Evolutionary conservation across 2,797 vertebrate species (phyloP).

Genomic region (Aphelocoma californica): DNA sequence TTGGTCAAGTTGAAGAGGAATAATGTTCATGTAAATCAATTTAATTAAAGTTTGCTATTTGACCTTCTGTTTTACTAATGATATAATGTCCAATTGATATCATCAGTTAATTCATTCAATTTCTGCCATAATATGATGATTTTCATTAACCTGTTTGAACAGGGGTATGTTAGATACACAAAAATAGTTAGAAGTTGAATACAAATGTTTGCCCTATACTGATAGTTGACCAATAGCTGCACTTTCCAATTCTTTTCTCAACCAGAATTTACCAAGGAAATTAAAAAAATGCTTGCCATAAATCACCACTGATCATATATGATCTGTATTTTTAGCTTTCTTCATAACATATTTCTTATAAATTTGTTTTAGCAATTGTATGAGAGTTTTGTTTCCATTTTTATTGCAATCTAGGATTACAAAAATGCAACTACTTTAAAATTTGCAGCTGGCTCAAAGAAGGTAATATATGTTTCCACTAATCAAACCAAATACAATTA

Average conservation of each 20-base stretch:
- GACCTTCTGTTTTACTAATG: not conserved
- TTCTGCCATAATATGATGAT: not conserved
- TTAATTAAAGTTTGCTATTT: not conserved
- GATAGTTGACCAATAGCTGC: not conserved
- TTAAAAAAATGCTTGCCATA: not conserved
- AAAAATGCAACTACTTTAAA: not conserved
- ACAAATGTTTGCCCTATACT: not conserved
- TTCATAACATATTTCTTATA: not conserved
- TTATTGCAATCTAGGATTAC: not conserved
- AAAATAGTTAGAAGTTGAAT: accelerated
- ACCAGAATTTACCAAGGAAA: not conserved
- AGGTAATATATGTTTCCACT: not conserved
- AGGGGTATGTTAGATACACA: not conserved
- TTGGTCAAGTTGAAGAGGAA: not conserved
- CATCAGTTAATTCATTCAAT: not conserved
- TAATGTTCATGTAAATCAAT: not conserved
- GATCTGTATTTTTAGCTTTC: not conserved
- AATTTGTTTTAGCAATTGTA: not conserved
- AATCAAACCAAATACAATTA: not conserved
- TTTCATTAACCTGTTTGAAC: not conserved
- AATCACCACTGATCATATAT: not conserved
- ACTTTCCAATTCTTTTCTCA: not conserved
- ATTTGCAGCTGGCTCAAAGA: not conserved
- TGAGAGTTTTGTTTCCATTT: not conserved
- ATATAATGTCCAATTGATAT: not conserved